A percentile compares a stretch with the other conserved stretches of the same genome.
Evolutionary conservation across 2,888 invertebrate species (phyloP).

Genomic region (Uloborus plumipes): DNA sequence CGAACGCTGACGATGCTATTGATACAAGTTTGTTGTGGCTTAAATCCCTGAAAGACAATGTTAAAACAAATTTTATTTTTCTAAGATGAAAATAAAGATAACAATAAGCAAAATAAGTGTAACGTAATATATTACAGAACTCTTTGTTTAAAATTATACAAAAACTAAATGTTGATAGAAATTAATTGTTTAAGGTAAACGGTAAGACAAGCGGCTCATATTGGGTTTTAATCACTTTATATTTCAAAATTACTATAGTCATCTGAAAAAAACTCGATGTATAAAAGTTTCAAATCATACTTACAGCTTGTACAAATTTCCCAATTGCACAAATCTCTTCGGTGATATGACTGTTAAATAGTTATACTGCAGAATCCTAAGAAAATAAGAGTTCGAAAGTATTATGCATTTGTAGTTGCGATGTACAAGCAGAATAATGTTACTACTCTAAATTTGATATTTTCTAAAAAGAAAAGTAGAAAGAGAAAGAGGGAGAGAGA

Average conservation of each 20-base stretch:
- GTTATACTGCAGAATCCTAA: conserved; percentile 67
- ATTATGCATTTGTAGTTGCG: no score
- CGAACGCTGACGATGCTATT: conserved; percentile 67
- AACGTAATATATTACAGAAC: no score
- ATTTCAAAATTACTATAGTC: not conserved
- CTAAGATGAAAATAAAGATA: no score
- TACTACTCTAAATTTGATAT: no score
- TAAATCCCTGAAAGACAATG: conserved; percentile 66
- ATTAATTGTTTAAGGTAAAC: not conserved
- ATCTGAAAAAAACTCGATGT: not conserved
- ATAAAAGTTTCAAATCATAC: conserved; percentile 36
- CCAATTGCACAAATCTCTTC: conserved; percentile 65
- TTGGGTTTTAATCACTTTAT: not conserved
- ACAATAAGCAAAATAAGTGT: no score
- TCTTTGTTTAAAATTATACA: no score
- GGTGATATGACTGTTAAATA: conserved; percentile 65
- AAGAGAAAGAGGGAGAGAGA: not conserved
- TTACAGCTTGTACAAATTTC: conserved; percentile 67
- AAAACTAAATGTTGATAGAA: not conserved
- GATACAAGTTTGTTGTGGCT: conserved; percentile 66
- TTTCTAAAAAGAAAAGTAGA: no score
- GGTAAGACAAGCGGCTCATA: not conserved
- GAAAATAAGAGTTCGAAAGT: not conserved
- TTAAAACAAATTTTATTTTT: no score
- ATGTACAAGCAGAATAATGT: no score